A percentile compares a stretch with the other conserved stretches of the same genome.
These are phyloP conservation scores for Tinamus major DNA, from an alignment of 2,797 vertebrate genomes.

Conservation along the genomic window DNA sequence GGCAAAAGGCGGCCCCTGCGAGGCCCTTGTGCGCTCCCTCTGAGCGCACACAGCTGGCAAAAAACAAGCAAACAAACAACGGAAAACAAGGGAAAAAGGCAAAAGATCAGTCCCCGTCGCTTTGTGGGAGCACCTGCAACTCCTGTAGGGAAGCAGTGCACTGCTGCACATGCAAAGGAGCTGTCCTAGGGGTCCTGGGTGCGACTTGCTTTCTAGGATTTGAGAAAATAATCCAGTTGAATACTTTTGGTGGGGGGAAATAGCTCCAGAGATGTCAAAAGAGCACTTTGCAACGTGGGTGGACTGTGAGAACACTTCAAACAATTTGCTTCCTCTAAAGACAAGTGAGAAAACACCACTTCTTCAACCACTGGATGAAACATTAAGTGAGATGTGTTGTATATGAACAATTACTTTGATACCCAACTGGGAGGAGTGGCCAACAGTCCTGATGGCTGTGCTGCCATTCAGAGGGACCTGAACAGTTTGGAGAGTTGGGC, in stretches of 20 bases:
- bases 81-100: no score
- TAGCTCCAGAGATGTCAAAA: neutral
- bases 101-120: neutral
- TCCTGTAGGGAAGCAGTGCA: rapidly evolving
- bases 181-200: rapidly evolving
- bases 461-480: no score
- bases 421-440: no score
- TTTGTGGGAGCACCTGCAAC: rapidly evolving
- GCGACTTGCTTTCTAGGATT: rapidly evolving
- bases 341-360: neutral
- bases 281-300: no score
- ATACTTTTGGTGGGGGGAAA: neutral
- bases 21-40: no score
- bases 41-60: rapidly evolving
- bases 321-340: neutral
- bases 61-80: no score
- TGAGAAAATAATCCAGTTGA: neutral
- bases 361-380: neutral
- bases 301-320: neutral
- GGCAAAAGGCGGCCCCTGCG: neutral
- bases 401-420: neutral
- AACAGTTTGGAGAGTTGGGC: no score
- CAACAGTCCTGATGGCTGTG: no score
- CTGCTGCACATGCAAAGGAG: neutral
- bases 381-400: rapidly evolving